Base-by-base conservation (phyloP, 2,888 invertebrate species). In the Melanostoma scalare region DNA sequence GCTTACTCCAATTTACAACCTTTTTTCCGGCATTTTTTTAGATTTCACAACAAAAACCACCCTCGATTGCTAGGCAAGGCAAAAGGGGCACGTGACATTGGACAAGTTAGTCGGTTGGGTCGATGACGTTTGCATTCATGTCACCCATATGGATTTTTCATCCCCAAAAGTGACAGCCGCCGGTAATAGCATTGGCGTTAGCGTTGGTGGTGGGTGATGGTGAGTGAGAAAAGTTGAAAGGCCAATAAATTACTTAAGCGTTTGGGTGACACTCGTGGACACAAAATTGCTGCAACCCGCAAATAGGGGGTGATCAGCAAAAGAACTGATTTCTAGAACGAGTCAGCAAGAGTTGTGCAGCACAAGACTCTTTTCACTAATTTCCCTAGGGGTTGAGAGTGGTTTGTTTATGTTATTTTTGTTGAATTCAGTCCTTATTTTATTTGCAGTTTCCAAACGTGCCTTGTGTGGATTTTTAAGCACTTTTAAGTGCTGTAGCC, bases 191-290 rank as follows among this genome's bases (percentile, higher is more conserved):
- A 31, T 5, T 5, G 9, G 60, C 5, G 38, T 38, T 40, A 31
- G 48, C n/a, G 46, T 9, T 10, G 48, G 35, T 35, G 20, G 46
- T 6, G 52, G 4, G 4, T 30, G 20, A 20, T 6, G 33, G 55
- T 67, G 52, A 55, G 55, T 65, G 35, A 46, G 73, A 48, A 73
- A 58, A 77, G 78, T 84, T 75, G 79, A 84, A 74, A 84, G 78
- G 79, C 84, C 71, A 84, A 84, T 75, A 84, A 84, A 84, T 84
- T 67, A 79, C 69, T 84, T 84, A 74, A 84, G 74, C 84, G 78
- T 84, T 75, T 79, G 78, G 84, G 77, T 77, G 82, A 77, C 77
- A 84, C 84, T 74, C 67, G 67, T 78, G 74, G 78, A 74, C 69
- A 69, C 46, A 58, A 63, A 67, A 48, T 58, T 69, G 67, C 61